phyloP scores from a whole-genome alignment of 35 echinoderm and acorn worm genomes.

The Apostichopus parvimensis region DNA sequence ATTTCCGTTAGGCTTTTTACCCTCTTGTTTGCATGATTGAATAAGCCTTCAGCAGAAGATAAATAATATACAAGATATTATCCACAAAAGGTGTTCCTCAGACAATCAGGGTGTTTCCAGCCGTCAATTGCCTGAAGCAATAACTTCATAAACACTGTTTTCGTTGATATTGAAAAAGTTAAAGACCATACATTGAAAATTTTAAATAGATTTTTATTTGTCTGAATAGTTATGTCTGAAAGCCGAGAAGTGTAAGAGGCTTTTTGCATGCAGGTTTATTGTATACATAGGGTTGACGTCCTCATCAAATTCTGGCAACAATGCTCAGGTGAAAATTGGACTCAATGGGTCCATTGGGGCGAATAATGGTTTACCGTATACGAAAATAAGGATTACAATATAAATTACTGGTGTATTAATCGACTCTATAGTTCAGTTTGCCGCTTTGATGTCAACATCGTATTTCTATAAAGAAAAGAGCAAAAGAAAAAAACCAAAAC shows the following conservation, averaged over 20 bases:
- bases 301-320: background rate
- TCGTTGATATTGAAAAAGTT: constrained; percentile 19
- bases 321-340: background rate
- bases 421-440: background rate
- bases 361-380: background rate
- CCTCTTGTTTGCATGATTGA: too few relatives aligned
- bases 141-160: background rate
- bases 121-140: background rate
- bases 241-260: background rate
- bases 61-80: background rate
- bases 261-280: background rate
- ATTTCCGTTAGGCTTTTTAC: too few relatives aligned
- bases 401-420: constrained; percentile 14
- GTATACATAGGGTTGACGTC: background rate
- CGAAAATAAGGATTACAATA: background rate
- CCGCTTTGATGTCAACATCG: constrained; percentile 1
- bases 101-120: background rate
- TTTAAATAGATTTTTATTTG: background rate
- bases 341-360: background rate
- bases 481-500: background rate
- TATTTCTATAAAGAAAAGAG: background rate
- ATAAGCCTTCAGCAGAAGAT: too few relatives aligned
- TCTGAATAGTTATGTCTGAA: background rate
- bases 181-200: background rate
- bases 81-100: background rate